phyloP scores from a whole-genome alignment of 2,113 vertebrate species.

The Pycnonotus jocosus region DNA sequence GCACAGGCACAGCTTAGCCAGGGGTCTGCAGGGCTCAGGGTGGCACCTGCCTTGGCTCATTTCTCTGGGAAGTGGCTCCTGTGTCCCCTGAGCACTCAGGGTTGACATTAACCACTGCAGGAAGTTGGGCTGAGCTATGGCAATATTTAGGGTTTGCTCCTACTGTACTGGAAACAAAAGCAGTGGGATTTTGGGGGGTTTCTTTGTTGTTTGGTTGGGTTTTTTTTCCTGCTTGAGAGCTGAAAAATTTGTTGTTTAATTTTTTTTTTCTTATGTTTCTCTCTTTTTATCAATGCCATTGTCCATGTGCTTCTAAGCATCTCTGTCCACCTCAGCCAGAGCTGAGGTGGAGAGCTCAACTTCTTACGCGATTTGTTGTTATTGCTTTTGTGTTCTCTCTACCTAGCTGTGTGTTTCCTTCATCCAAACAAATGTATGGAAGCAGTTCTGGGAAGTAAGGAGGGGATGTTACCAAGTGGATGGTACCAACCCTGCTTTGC shows the following conservation, averaged over 20 bases:
- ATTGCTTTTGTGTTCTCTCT: not conserved
- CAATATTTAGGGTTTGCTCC: not conserved
- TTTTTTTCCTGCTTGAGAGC: not conserved
- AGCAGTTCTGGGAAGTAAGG: not conserved
- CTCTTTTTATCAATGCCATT: not conserved
- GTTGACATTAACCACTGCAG: not conserved
- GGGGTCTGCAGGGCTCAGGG: not conserved
- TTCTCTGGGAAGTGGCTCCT: not conserved
- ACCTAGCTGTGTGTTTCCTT: not conserved
- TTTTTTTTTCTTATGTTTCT: not conserved
- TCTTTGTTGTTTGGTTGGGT: not conserved
- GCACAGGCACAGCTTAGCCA: not conserved
- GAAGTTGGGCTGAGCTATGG: not conserved
- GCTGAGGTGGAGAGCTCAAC: not conserved
- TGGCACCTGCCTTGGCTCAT: not conserved
- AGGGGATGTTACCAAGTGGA: not conserved
- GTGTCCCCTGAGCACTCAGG: not conserved
- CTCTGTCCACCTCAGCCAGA: not conserved
- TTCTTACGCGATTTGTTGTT: not conserved
- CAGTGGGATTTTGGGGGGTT: fast-evolving
- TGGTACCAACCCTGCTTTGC: not conserved
- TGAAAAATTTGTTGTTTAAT: not conserved
- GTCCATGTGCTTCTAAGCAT: not conserved
- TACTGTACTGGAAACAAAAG: not conserved
- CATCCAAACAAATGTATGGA: not conserved